These are phyloP conservation scores for Teleogryllus occipitalis DNA, from an alignment of 1,140 invertebrate genomes.

Conservation along the genomic window DNA sequence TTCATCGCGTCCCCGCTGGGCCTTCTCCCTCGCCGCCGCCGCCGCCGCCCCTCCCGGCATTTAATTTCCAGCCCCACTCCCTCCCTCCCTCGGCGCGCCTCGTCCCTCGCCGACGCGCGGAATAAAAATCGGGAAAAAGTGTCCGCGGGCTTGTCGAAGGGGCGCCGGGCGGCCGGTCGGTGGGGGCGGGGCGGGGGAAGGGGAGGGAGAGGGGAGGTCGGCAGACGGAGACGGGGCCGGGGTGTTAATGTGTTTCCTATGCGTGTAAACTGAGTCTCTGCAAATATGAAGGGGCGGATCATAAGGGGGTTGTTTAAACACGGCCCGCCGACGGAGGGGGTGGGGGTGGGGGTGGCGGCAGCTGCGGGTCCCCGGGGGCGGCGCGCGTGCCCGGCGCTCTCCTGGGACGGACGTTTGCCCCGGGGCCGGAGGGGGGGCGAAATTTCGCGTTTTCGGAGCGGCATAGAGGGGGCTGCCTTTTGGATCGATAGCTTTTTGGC, in stretches of 20 bases:
- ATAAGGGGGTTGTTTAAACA: not conserved
- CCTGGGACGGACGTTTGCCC: no score
- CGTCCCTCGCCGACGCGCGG: no score
- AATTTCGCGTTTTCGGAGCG: no score
- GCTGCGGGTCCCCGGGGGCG: no score
- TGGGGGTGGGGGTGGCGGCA: no score
- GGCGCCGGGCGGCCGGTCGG: no score
- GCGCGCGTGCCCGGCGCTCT: no score
- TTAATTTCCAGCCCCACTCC: not conserved
- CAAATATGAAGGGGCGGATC: not conserved
- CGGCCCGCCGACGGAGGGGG: no score
- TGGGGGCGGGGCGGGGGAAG: no score
- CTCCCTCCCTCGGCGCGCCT: not conserved
- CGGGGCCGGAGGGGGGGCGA: no score
- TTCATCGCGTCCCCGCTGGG: not conserved
- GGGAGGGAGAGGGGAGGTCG: not conserved
- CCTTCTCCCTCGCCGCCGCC: not conserved
- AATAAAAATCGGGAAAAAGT: not conserved
- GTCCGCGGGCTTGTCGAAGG: not conserved
- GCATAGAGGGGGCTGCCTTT: no score
- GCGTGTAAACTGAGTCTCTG: conserved; percentile 3
- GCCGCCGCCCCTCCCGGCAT: not conserved
- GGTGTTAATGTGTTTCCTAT: conserved; percentile 4
- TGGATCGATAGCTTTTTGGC: no score
- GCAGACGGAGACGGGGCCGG: not conserved